phyloP scores from a whole-genome alignment of 2,888 invertebrate genomes.

The Lithophane ornitopus region DNA sequence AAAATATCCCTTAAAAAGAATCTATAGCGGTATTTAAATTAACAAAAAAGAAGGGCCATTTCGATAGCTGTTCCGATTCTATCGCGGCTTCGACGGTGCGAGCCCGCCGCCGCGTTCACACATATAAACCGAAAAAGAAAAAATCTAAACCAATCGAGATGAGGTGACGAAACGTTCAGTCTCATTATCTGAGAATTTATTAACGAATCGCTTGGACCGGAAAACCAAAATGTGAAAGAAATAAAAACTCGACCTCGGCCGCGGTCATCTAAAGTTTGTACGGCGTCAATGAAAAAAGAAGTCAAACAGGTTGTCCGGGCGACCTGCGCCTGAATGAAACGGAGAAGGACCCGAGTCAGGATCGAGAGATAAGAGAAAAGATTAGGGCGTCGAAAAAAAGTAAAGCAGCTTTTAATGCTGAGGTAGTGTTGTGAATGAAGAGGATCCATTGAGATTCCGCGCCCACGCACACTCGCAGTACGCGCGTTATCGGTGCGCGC shows the following conservation, averaged over 20 bases:
- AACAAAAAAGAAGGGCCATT: slow-evolving; percentile 85
- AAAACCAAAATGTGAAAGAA: slow-evolving; percentile 91
- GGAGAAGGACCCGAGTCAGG: slow-evolving; percentile 87
- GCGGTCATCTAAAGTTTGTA: slow-evolving; percentile 90
- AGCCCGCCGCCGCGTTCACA: slow-evolving; percentile 89
- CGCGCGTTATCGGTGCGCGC: slow-evolving; percentile 75
- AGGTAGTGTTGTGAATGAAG: slow-evolving; percentile 90
- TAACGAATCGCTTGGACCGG: slow-evolving; percentile 90
- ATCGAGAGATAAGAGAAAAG: slow-evolving; percentile 89
- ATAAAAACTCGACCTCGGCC: slow-evolving; percentile 90
- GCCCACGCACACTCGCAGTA: slow-evolving; percentile 84
- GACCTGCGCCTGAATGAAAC: slow-evolving; percentile 89
- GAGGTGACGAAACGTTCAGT: slow-evolving; percentile 91
- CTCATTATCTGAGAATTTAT: slow-evolving; percentile 91
- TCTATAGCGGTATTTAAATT: slow-evolving; percentile 86
- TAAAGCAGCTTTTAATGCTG: slow-evolving; percentile 88
- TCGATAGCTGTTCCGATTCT: slow-evolving; percentile 86
- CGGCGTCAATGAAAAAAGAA: slow-evolving; percentile 90
- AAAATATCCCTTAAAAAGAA: slow-evolving; percentile 82
- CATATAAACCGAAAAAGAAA: slow-evolving; percentile 87
- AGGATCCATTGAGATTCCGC: slow-evolving; percentile 87
- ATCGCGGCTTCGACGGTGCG: slow-evolving; percentile 79
- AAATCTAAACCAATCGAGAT: slow-evolving; percentile 89
- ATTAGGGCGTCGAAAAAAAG: slow-evolving; percentile 88
- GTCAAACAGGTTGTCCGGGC: slow-evolving; percentile 87